Evolutionary conservation across 2,797 vertebrate genomes (phyloP).

Genomic region (Okamejei kenojei): DNA sequence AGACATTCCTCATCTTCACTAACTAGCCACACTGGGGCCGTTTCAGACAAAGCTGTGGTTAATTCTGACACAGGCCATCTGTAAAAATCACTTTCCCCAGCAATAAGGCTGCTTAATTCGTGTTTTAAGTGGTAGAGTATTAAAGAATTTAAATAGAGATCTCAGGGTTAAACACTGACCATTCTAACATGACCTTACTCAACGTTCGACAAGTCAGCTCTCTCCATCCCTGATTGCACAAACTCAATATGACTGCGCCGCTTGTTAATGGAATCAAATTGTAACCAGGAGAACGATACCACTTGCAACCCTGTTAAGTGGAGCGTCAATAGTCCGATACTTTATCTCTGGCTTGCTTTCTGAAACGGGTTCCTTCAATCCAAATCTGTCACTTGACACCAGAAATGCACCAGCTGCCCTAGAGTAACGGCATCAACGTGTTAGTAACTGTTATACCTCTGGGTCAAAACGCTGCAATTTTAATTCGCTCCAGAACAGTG

Average conservation of each 20-base stretch:
- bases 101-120: conserved; percentile 36
- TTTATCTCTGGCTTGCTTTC: background rate
- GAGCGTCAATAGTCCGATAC: conserved; percentile 21
- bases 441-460: background rate
- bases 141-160: conserved; percentile 33
- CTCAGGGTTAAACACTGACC: conserved; percentile 33
- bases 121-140: conserved; percentile 27
- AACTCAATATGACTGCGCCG: background rate
- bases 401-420: background rate
- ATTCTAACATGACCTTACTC: conserved; percentile 23
- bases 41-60: conserved; percentile 35
- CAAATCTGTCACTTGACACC: background rate
- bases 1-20: conserved; percentile 33
- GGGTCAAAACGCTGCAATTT: background rate
- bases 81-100: conserved; percentile 38
- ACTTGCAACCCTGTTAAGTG: conserved; percentile 4
- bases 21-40: conserved; percentile 38
- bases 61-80: conserved; percentile 38
- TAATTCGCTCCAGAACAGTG: background rate
- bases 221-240: background rate
- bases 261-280: conserved; percentile 21
- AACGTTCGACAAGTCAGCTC: conserved; percentile 21
- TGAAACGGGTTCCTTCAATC: background rate
- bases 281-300: conserved; percentile 16
- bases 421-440: background rate